A percentile compares a stretch with the other conserved stretches of the same genome.
These are phyloP conservation scores for Xenopus laevis DNA, from an alignment of 2,113 vertebrate genomes.

Conservation along the genomic window DNA sequence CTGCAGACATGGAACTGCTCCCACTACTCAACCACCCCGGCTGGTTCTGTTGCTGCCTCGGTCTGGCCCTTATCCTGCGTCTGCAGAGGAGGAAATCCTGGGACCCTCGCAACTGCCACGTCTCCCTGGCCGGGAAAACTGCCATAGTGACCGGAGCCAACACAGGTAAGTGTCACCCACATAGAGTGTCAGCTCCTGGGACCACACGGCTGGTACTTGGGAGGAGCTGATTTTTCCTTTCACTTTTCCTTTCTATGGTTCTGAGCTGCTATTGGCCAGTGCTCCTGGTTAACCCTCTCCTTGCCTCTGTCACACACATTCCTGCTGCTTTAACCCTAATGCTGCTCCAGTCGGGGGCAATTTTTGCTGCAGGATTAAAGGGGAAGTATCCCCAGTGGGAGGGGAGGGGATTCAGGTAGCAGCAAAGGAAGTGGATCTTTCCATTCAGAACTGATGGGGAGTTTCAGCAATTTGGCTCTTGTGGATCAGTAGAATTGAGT, in stretches of 20 bases:
- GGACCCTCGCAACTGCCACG: conserved; percentile 62
- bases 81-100: conserved; percentile 49
- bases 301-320: too few species aligned
- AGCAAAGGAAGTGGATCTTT: too few species aligned
- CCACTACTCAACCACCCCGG: conserved; percentile 31
- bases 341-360: too few species aligned
- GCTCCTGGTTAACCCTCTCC: too few species aligned
- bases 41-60: conserved; percentile 56
- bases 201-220: neutral
- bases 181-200: neutral
- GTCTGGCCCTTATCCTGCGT: conserved; percentile 60
- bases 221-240: too few species aligned
- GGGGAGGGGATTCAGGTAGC: neutral
- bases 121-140: conserved; percentile 71
- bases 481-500: too few species aligned
- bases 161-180: conserved; percentile 63
- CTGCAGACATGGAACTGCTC: conserved; percentile 26
- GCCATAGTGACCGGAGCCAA: conserved; percentile 82
- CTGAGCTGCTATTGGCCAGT: too few species aligned
- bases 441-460: too few species aligned
- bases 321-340: too few species aligned
- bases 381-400: neutral
- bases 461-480: too few species aligned
- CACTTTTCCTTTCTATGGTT: too few species aligned
- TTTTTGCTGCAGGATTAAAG: fast-evolving